Conservation (phyloP, 2,113 vertebrate genomes). For the Colius striatus region DNA sequence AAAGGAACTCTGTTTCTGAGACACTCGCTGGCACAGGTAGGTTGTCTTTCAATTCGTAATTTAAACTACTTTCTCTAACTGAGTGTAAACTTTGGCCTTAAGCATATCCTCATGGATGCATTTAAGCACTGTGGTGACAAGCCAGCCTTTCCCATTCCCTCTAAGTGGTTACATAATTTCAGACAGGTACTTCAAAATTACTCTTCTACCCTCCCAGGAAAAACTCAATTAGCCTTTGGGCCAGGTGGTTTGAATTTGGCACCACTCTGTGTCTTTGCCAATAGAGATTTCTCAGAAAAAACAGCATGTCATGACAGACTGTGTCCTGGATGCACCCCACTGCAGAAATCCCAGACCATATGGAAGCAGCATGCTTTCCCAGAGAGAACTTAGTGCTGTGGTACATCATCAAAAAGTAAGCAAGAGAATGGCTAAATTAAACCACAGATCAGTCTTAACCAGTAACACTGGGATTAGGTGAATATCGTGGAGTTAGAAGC, state of each 20-base stretch:
- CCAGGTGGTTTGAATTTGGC: slow-evolving; percentile 60
- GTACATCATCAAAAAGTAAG: slow-evolving; percentile 44
- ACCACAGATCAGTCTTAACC: neutral
- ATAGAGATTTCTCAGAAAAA: slow-evolving; percentile 29
- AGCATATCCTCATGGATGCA: neutral
- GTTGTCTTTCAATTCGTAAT: neutral
- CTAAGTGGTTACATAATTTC: slow-evolving; percentile 36
- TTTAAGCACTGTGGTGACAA: neutral
- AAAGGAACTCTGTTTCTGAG: neutral
- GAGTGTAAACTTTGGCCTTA: neutral
- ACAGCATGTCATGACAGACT: slow-evolving; percentile 42
- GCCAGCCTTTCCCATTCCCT: neutral
- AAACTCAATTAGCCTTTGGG: slow-evolving; percentile 48
- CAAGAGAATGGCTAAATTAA: slow-evolving; percentile 45
- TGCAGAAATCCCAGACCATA: slow-evolving; percentile 59
- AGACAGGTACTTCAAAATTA: slow-evolving; percentile 42
- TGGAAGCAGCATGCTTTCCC: slow-evolving; percentile 53
- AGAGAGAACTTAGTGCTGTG: slow-evolving; percentile 31
- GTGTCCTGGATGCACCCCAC: slow-evolving; percentile 56
- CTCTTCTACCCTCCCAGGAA: slow-evolving; percentile 35
- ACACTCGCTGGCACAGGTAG: neutral
- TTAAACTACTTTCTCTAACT: neutral
- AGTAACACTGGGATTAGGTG: neutral
- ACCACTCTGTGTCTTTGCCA: slow-evolving; percentile 13
- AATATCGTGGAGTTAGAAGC: neutral